Evolutionary conservation across 2,113 vertebrate genomes (phyloP), one percentile per base, ranked within the genome.

Genomic region (Carassius auratus): DNA sequence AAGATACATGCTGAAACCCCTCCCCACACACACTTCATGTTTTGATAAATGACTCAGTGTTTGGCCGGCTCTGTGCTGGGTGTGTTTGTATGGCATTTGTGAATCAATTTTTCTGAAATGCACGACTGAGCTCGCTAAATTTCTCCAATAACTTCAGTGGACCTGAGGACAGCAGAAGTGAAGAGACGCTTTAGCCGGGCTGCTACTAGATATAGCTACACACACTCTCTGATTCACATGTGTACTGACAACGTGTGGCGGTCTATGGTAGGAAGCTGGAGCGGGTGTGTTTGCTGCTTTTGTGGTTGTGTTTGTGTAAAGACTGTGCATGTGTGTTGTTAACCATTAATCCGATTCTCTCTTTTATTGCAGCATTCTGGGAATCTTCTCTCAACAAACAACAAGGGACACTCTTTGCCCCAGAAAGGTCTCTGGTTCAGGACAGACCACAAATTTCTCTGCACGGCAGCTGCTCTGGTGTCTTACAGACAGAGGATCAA

Each of bases 291-390:
- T 19, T 73, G 76, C 75, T 74, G 48, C 52, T 57, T 86, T 48
- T 57, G 52, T 55, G 2, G 36, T 73, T 85, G 77, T 68, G 77
- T 76, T 52, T 66, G 19, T 71, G 2, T 45, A 64, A 45, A 61
- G 55, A 76, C 15, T 55, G 36, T 69, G 26, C n/a, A 2, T 74
- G 38, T 42, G 8, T 50, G 36, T 42, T 33, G 83, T 81, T 81
- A 80, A 83, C 21, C 81, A 74, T 80, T 81, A 75, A 21, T 86
- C 6, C 23, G 36, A 55, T 80, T 90, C 57, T 88, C 81, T 88
- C 2, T 66, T 17, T 62, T 14, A 69, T 89, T 89, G 2, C 94
- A 99, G 98, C 93, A 86, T 99, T 98, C 88, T 99, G 98, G 97
- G 96, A 95, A 91, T 97, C 96, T 87, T 92, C 93, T 30, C 93